phyloP scores from a whole-genome alignment of 2,113 vertebrate species.

The Miniopterus natalensis region DNA sequence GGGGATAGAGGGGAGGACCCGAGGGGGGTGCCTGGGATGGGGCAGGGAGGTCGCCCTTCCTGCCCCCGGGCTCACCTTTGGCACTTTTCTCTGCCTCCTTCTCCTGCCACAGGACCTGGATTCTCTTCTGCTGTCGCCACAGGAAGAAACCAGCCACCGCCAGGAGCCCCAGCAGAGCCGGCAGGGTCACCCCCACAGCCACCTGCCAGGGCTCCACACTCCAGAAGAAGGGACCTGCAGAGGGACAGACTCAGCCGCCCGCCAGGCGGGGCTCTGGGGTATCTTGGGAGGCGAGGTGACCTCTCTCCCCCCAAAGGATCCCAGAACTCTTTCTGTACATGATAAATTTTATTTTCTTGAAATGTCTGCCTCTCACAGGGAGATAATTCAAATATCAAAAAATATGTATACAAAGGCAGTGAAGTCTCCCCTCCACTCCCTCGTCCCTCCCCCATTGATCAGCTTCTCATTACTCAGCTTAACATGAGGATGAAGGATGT shows the following conservation, averaged over 20 bases:
- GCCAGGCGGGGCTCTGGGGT: rapidly evolving
- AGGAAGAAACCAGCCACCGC: not conserved
- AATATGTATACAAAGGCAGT: not conserved
- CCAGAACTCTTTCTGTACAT: not conserved
- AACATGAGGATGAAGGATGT: not conserved
- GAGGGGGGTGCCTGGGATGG: rapidly evolving
- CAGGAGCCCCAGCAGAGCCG: not conserved
- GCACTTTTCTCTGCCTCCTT: rapidly evolving
- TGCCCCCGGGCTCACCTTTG: not conserved
- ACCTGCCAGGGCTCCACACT: not conserved
- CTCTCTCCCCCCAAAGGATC: not conserved
- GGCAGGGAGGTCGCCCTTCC: rapidly evolving
- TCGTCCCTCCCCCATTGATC: no score
- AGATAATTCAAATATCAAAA: not conserved
- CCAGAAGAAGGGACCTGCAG: not conserved
- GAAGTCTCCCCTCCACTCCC: not conserved
- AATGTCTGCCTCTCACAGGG: not conserved
- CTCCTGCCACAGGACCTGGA: not conserved
- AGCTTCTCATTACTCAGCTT: not conserved
- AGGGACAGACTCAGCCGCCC: not conserved
- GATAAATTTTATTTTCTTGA: not conserved
- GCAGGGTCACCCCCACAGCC: not conserved
- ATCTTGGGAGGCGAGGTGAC: not conserved
- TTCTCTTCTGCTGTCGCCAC: not conserved
- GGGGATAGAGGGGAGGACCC: rapidly evolving